phyloP scores from a whole-genome alignment of 2,797 vertebrate species.

The Tamandua tetradactyla region DNA sequence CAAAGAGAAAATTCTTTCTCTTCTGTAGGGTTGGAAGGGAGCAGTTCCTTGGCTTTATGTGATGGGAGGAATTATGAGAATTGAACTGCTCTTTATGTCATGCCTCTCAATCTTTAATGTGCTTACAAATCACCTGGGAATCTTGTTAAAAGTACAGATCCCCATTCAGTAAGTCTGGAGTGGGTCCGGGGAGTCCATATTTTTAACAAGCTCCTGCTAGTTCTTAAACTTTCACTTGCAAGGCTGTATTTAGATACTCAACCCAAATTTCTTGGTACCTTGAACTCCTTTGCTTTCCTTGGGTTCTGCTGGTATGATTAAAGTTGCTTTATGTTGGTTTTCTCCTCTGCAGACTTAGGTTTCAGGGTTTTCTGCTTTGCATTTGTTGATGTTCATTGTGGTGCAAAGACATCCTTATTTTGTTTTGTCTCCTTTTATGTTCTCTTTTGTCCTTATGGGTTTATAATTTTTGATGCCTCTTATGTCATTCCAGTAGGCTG shows the following conservation, averaged over 20 bases:
- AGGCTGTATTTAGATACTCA: background rate
- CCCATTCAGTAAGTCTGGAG: background rate
- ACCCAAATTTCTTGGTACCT: background rate
- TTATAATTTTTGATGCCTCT: constrained; percentile 34
- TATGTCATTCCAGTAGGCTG: constrained; percentile 13
- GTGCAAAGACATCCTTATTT: background rate
- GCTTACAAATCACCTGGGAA: background rate
- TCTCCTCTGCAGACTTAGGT: background rate
- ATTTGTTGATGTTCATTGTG: constrained; percentile 2
- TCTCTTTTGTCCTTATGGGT: background rate
- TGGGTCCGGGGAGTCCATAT: background rate
- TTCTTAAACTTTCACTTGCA: background rate
- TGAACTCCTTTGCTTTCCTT: background rate
- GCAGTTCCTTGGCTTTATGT: background rate
- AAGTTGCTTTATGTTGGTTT: background rate
- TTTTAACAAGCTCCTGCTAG: background rate
- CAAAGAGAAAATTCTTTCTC: background rate
- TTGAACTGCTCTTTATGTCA: background rate
- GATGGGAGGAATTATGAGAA: background rate
- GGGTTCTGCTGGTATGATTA: background rate
- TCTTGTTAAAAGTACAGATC: background rate
- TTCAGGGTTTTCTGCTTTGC: background rate
- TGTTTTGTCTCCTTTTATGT: background rate
- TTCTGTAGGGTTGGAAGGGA: background rate
- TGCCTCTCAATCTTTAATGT: background rate